Conservation (phyloP, 2,888 invertebrate genomes). For the Cataglyphis altisquamis region DNA sequence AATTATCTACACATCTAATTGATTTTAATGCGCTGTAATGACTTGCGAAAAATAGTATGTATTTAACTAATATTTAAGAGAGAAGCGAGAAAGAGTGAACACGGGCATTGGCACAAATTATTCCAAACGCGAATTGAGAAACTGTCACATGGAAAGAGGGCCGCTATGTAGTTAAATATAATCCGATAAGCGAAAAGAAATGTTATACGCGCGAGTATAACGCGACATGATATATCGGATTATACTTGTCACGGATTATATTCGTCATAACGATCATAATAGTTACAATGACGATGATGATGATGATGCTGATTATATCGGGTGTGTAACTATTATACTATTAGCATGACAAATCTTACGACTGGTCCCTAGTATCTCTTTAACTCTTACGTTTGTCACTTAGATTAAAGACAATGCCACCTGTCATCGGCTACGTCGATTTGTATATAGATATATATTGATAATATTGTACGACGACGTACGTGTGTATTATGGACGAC, state of each 20-base stretch:
- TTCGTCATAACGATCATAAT: conserved; percentile 62
- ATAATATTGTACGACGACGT: conserved; percentile 68
- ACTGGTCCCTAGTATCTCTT: conserved; percentile 82
- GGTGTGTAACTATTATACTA: conserved; percentile 81
- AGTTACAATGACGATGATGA: conserved; percentile 58
- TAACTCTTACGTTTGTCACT: conserved; percentile 79
- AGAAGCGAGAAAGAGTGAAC: conserved; percentile 72
- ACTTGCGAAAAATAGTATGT: conserved; percentile 45
- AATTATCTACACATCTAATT: conserved; percentile 53
- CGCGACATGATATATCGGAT: conserved; percentile 11
- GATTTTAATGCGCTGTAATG: conserved; percentile 43
- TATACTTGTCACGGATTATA: conserved; percentile 49
- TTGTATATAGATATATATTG: conserved; percentile 75
- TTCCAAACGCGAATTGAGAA: conserved; percentile 80
- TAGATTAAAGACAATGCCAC: conserved; percentile 73
- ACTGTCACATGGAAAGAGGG: conserved; percentile 71
- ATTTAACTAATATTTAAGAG: conserved; percentile 63
- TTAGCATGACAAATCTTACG: conserved; percentile 82
- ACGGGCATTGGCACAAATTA: conserved; percentile 78
- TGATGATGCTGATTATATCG: conserved; percentile 71
- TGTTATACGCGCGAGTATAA: conserved; percentile 1
- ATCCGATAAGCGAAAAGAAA: conserved; percentile 27
- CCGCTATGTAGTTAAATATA: conserved; percentile 57
- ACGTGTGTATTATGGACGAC: conserved; percentile 65
- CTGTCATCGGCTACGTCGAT: conserved; percentile 72